Percentiles rank a stretch among this genome's conserved stretches.
Conservation (phyloP, 1,140 invertebrate genomes). For the Lepidurus arcticus region DNA sequence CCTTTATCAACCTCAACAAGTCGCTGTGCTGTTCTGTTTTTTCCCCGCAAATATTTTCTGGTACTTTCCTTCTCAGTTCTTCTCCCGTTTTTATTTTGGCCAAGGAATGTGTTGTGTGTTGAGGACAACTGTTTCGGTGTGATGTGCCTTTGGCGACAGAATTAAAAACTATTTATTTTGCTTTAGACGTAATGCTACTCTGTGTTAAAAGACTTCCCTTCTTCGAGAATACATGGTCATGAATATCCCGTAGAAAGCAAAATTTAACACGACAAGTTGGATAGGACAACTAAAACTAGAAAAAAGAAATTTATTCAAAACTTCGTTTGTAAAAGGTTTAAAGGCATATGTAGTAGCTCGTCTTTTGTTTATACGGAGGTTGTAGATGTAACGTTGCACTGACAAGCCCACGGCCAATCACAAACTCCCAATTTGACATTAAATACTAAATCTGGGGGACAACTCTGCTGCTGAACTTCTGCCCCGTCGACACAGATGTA, state of each 20-base stretch:
- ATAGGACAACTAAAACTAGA: neutral
- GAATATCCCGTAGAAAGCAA: neutral
- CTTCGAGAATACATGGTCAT: neutral
- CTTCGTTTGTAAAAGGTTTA: neutral
- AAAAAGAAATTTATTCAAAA: neutral
- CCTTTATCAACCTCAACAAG: conserved; percentile 9
- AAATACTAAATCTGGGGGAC: conserved; percentile 23
- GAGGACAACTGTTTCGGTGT: neutral
- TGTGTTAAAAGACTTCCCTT: neutral
- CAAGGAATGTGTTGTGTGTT: neutral
- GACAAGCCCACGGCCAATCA: conserved; percentile 23
- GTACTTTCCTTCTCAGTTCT: neutral
- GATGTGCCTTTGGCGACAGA: conserved; percentile 13
- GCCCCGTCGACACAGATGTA: neutral
- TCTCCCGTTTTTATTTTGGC: neutral
- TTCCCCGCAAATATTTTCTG: neutral
- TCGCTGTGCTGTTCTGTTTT: neutral
- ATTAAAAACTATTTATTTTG: conserved; percentile 17
- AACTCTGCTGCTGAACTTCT: neutral
- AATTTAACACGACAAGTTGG: neutral
- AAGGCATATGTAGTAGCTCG: neutral
- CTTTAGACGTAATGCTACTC: conserved; percentile 2
- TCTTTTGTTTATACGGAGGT: neutral
- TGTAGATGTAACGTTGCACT: conserved; percentile 1
- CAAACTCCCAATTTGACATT: conserved; percentile 24